These are phyloP conservation scores for Drosophila meridiana DNA, from an alignment of 2,888 invertebrate genomes.

Conservation along the genomic window DNA sequence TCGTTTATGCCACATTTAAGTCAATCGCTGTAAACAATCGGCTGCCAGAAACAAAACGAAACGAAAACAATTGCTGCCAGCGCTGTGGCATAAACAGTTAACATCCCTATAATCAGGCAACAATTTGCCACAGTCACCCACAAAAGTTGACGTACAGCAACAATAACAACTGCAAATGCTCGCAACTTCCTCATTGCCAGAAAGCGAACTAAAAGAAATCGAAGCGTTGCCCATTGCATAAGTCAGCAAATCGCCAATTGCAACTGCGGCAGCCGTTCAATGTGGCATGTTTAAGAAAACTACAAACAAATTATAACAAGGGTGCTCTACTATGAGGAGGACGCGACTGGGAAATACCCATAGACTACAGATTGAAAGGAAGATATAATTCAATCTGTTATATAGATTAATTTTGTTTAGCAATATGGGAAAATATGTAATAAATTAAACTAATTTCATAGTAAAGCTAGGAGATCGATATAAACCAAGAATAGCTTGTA, in stretches of 20 bases:
- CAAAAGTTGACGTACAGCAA: conserved; percentile 43
- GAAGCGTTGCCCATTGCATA: conserved; percentile 56
- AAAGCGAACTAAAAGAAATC: conserved; percentile 39
- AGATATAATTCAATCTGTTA: not conserved
- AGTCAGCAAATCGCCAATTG: conserved; percentile 38
- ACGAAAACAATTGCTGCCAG: conserved; percentile 24
- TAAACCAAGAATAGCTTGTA: not conserved
- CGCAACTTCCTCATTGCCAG: conserved; percentile 68
- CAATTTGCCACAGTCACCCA: conserved; percentile 75
- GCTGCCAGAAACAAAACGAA: not conserved
- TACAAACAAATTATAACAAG: conserved; percentile 25
- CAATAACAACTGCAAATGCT: not conserved
- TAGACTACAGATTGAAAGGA: too few species aligned
- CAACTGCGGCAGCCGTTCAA: conserved; percentile 46
- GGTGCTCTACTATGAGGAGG: not conserved
- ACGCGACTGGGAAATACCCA: not conserved
- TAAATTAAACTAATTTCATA: not conserved
- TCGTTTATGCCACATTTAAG: conserved; percentile 56
- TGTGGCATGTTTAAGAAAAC: conserved; percentile 24
- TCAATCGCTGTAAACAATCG: conserved; percentile 33
- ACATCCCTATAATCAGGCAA: conserved; percentile 67
- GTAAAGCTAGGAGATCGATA: not conserved
- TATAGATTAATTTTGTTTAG: not conserved
- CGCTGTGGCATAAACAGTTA: conserved; percentile 44
- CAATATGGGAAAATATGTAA: not conserved